Conservation (phyloP, 2,797 vertebrate genomes). For the Sebastes hubbsi region DNA sequence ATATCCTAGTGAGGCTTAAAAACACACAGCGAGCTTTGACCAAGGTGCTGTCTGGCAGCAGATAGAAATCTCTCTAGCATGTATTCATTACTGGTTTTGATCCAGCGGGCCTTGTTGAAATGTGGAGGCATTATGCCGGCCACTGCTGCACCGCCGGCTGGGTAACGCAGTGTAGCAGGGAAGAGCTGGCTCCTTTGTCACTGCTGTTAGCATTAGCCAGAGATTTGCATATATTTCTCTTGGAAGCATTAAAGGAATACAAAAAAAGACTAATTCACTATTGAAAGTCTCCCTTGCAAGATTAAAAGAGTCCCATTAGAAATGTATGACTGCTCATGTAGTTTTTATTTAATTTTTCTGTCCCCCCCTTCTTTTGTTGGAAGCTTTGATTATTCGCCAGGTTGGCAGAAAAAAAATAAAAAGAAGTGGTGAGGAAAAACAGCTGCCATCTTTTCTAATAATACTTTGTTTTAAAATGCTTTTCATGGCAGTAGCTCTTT, state of each 20-base stretch:
- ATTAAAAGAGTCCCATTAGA: constrained; percentile 86
- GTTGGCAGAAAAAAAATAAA: constrained; percentile 63
- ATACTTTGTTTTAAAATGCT: constrained; percentile 52
- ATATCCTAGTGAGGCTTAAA: constrained; percentile 29
- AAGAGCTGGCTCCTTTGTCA: constrained; percentile 83
- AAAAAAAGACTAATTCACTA: constrained; percentile 85
- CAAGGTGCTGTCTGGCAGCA: constrained; percentile 29
- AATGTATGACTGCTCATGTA: constrained; percentile 83
- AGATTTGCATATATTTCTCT: constrained; percentile 88
- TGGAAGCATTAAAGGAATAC: constrained; percentile 84
- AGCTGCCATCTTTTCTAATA: constrained; percentile 39
- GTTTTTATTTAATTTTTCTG: constrained; percentile 78
- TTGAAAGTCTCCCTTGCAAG: constrained; percentile 84
- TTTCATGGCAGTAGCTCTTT: background rate
- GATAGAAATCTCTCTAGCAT: constrained; percentile 49
- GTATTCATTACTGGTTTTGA: constrained; percentile 68
- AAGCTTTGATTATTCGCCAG: constrained; percentile 78
- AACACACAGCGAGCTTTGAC: constrained; percentile 34
- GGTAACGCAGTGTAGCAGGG: constrained; percentile 65
- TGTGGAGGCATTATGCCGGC: constrained; percentile 67
- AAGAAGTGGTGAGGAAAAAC: constrained; percentile 1
- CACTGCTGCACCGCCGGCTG: constrained; percentile 67
- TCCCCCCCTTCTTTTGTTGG: constrained; percentile 61
- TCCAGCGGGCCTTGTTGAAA: constrained; percentile 60
- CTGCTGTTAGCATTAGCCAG: constrained; percentile 83